Percentiles rank a stretch among this genome's conserved stretches.
Evolutionary conservation across 2,797 vertebrate genomes (phyloP).

Genomic region (Crocodylus rhombifer): DNA sequence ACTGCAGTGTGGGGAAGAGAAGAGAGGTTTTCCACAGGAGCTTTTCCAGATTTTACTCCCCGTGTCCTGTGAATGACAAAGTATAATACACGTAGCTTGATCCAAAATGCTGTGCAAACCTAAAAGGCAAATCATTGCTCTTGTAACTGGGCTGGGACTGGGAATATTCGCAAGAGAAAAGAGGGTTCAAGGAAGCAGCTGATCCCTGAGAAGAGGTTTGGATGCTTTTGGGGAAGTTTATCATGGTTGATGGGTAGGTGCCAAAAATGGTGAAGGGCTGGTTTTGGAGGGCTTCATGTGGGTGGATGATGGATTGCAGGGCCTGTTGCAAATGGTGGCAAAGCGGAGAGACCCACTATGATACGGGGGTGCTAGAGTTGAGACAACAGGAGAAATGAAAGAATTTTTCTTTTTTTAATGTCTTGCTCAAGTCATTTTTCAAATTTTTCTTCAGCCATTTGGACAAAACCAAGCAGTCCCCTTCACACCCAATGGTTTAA

Average conservation of each 20-base stretch:
- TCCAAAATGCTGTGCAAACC: neutral
- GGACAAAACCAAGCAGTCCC: neutral
- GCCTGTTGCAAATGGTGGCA: neutral
- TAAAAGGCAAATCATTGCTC: neutral
- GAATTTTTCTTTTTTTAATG: neutral
- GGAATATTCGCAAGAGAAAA: neutral
- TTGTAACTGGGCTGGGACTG: neutral
- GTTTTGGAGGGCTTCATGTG: neutral
- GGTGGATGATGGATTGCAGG: neutral
- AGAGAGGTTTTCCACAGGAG: conserved; percentile 87
- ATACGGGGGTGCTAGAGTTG: neutral
- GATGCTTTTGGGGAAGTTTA: neutral
- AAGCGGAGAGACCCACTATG: too few species aligned
- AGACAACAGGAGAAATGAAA: neutral
- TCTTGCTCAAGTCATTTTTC: neutral
- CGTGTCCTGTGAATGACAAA: conserved; percentile 79
- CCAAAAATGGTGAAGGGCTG: neutral
- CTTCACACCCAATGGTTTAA: neutral
- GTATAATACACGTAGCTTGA: neutral
- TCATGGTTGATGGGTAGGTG: neutral
- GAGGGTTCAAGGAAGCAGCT: neutral
- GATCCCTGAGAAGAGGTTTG: neutral
- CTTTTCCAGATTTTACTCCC: conserved; percentile 87
- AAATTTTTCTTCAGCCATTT: accelerated
- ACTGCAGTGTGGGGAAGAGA: conserved; percentile 90